Conservation (phyloP, 2,113 vertebrate genomes). For the Pongo abelii region DNA sequence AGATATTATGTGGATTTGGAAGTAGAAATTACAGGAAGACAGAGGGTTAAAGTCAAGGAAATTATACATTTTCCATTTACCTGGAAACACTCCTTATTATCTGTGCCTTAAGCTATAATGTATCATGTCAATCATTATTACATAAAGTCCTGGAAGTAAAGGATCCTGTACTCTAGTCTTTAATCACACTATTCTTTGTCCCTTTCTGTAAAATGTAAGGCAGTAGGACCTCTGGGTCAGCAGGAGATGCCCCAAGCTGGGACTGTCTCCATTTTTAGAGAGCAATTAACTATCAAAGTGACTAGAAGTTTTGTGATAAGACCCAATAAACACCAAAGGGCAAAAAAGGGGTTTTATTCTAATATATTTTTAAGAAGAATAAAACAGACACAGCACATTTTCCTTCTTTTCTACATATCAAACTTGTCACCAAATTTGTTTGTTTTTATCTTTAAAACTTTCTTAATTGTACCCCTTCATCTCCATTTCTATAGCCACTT, state of each 20-base stretch:
- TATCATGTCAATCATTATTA: background rate
- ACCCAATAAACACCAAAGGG: background rate
- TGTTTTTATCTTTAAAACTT: background rate
- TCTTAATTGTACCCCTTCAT: background rate
- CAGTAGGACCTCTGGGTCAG: background rate
- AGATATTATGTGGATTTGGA: background rate
- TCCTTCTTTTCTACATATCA: background rate
- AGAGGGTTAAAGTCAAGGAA: background rate
- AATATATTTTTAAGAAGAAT: background rate
- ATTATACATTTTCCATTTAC: background rate
- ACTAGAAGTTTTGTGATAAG: background rate
- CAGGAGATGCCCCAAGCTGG: rapidly evolving
- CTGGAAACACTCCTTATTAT: background rate
- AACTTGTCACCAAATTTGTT: background rate
- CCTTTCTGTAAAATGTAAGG: background rate
- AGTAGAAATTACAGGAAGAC: background rate
- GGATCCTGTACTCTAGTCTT: background rate
- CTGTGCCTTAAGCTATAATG: background rate
- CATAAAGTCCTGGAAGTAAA: background rate
- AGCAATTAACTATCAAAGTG: background rate
- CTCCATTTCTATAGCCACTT: background rate
- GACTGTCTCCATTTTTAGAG: background rate
- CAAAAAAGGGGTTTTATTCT: background rate
- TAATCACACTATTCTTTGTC: background rate
- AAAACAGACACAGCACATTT: background rate